Base-by-base conservation (phyloP, 2,113 vertebrate species). In the Tamias sibiricus region DNA sequence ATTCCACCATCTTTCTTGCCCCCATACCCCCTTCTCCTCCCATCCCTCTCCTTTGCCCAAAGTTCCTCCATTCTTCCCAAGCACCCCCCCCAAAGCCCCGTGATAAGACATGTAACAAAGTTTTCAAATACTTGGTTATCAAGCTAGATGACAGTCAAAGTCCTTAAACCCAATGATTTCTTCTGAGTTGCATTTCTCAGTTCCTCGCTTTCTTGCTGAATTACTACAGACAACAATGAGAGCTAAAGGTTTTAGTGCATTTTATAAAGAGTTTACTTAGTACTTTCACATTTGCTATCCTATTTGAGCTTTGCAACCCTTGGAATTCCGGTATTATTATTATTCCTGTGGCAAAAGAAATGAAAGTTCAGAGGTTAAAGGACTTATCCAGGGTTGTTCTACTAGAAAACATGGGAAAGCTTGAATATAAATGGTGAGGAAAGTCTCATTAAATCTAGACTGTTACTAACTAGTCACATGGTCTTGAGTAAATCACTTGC, bases 261-360 rank as follows among this genome's bases (percentile, higher is more conserved):
- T 93, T 76, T 89, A 57, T 69, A 68, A 79, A 84, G 89, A 37
- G 88, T 83, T 94, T n/a, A 62, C 54, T 94, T 77, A 90, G 80
- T 90, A 20, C 19, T 87, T 95, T 82, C 89, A 68, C 16, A 40
- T 72, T 54, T 40, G 30, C 72, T 94, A 77, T 72, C n/a, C 35
- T 90, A 83, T n/a, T 40, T 62, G 28, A 92, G 42, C 11, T n/a
- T 90, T 93, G 49, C 20, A 94, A 35, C 16, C 42, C 64, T 92
- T 32, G 72, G 54, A 87, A 82, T 96, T 69, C 71, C 10, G 4
- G 35, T 28, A 74, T 82, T 84, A 90, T 3, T 74, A 72, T 42
- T 68, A 92, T 3, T n/a, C n/a, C 72, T 40, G 1, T 49, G 26
- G 77, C 24, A 52, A 90, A 94, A 95, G 37, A 85, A 96, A 26